Evolutionary conservation across 30 jellyfish, hydroid and myxozoan species (phyloP), one percentile per base, ranked within the genome.

Genomic region (Rhopilema esculentum): DNA sequence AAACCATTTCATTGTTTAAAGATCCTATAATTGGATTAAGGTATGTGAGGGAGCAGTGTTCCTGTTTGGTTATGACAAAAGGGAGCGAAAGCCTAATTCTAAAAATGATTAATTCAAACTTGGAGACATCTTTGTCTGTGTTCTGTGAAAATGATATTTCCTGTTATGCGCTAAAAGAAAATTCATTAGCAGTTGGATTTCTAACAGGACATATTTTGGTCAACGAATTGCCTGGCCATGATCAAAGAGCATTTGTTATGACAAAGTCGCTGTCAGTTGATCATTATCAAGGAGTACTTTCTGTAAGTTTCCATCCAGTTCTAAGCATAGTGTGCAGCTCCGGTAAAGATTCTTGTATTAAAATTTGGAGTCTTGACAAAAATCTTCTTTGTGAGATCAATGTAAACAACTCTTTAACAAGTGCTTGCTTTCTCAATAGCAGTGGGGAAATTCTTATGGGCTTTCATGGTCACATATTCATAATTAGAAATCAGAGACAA

Each of bases 361-460:
- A 88, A 77, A 22, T 88, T 26, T 88, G 97, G 97, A 80, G 87
- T 63, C 21, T 76, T 16, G 97, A 79, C 50, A 88, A 79, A 49
- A 25, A 33, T 19, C 89, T 88, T 49, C 83, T 88, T 20, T 79
- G 97, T 64, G 97, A 88, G 27, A 71, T 88, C 67, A 33, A 49
- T 0, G 80, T 88, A 20, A 91, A 80, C n/a, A 27, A 26, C 24
- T 53, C 91, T 0, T 83, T 88, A 18, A 78, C 91, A 4, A 28
- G 83, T n/a, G 97, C 87, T 29, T 88, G 91, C 29, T 88, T 88
- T 72, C 72, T 88, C 49, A 88, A 88, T 23, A 57, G 88, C 31
- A 33, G 73, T 1, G 89, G 92, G 15, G 92, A 80, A 66, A 88
- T 88, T 1, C 27, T 88, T n/a, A 67, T 79, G 57, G 97, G 97